Conservation (phyloP, 2,888 invertebrate species). For the Itoplectis maculator region DNA sequence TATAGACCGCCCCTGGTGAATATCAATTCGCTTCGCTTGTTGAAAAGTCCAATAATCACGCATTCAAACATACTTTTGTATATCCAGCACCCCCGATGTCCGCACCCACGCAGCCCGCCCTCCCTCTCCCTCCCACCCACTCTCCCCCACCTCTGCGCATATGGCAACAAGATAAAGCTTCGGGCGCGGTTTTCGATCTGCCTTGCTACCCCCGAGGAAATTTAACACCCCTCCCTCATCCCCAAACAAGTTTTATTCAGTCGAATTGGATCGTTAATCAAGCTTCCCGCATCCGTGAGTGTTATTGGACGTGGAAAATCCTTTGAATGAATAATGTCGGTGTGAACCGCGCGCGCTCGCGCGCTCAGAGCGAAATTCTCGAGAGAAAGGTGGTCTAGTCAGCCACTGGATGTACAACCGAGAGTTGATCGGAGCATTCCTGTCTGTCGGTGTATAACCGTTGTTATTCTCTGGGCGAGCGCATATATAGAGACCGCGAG, state of each 20-base stretch:
- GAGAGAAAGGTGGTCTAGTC: conserved; percentile 52
- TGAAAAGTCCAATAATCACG: conserved; percentile 19
- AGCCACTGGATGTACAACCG: background rate
- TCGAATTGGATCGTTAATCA: conserved; percentile 55
- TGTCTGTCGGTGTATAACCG: conserved; percentile 11
- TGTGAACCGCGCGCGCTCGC: too few species aligned
- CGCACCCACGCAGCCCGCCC: too few species aligned
- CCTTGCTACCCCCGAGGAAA: too few species aligned
- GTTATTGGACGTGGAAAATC: conserved; percentile 65
- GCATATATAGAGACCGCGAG: too few species aligned
- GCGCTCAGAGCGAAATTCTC: conserved; percentile 45
- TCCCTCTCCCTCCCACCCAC: too few species aligned
- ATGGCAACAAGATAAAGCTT: too few species aligned
- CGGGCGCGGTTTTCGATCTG: too few species aligned
- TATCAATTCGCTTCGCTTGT: conserved; percentile 19
- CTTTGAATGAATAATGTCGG: conserved; percentile 64
- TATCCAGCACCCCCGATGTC: too few species aligned
- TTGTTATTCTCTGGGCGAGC: too few species aligned
- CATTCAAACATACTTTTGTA: background rate
- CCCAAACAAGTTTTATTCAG: conserved; percentile 27
- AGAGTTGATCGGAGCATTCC: conserved; percentile 37
- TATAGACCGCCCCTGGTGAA: too few species aligned
- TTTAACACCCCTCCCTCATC: too few species aligned
- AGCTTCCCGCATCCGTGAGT: conserved; percentile 62
- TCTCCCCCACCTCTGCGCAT: too few species aligned